Evolutionary conservation across 2,888 invertebrate genomes (phyloP).

Genomic region (Heliothis peltigera): DNA sequence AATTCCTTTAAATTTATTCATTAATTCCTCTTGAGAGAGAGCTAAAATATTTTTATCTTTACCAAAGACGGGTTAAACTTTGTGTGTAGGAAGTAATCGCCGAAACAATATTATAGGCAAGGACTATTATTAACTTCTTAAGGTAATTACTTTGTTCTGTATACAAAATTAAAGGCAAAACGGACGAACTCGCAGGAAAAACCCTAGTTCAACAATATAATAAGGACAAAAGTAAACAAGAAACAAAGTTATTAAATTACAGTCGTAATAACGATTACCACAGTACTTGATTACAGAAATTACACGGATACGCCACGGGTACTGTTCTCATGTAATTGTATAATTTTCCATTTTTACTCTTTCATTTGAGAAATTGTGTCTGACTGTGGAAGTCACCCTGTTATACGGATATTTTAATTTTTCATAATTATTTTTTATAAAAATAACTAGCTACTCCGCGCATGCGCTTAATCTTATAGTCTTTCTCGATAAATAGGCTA

Average conservation of each 20-base stretch:
- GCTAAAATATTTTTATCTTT: too few relatives aligned
- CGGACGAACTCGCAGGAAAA: neutral
- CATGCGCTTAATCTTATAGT: too few relatives aligned
- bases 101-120: too few relatives aligned
- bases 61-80: too few relatives aligned
- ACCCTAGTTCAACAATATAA: neutral
- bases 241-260: conserved; percentile 40
- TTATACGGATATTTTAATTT: neutral
- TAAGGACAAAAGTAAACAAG: conserved; percentile 34
- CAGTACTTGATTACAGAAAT: conserved; percentile 53
- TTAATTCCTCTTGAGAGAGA: too few relatives aligned
- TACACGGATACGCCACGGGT: conserved; percentile 46
- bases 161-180: neutral
- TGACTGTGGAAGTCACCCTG: conserved; percentile 17
- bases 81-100: too few relatives aligned
- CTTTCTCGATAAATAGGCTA: too few relatives aligned
- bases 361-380: conserved; percentile 18
- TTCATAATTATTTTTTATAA: too few relatives aligned
- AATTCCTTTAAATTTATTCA: too few relatives aligned
- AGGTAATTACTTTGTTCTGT: neutral
- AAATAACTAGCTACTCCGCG: too few relatives aligned
- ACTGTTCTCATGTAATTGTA: conserved; percentile 57
- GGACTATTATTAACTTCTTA: too few relatives aligned
- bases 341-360: conserved; percentile 54
- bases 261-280: conserved; percentile 46